Evolutionary conservation across 92 coral and sea anemone genomes (phyloP).

Genomic region (Virgularia gustaviana): DNA sequence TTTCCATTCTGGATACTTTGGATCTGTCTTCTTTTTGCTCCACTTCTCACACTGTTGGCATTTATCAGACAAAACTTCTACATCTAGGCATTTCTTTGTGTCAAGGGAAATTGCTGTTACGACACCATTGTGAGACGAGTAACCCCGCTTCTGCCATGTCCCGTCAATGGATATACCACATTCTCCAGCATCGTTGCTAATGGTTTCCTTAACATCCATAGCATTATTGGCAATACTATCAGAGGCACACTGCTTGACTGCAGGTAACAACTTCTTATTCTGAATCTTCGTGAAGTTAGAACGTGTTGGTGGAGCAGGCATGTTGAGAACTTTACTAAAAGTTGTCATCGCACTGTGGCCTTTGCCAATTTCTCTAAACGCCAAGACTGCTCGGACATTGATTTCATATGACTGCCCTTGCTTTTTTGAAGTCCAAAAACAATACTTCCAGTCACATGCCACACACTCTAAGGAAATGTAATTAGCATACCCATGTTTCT

Average conservation of each 20-base stretch:
- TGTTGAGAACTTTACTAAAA: not conserved
- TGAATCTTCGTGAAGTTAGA: not conserved
- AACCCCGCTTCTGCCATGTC: conserved; percentile 1
- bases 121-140: not conserved
- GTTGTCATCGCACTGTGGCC: conserved; percentile 2
- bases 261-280: not conserved
- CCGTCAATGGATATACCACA: not conserved
- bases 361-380: conserved; percentile 1
- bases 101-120: not conserved
- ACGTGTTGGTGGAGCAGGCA: not conserved
- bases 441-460: conserved; percentile 5
- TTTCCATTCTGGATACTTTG: conserved; percentile 26
- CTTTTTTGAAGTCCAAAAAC: not conserved
- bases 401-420: conserved; percentile 5
- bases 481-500: not conserved
- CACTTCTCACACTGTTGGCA: conserved; percentile 9
- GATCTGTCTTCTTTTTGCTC: not conserved
- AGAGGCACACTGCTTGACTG: not conserved
- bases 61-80: conserved; percentile 6
- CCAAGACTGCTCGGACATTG: not conserved
- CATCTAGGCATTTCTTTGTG: conserved; percentile 2
- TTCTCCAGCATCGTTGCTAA: conserved; percentile 4
- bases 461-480: not conserved
- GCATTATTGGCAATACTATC: not conserved
- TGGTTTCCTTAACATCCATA: not conserved